These are phyloP conservation scores for Leptothorax acervorum DNA, from an alignment of 2,888 invertebrate genomes.

Conservation along the genomic window DNA sequence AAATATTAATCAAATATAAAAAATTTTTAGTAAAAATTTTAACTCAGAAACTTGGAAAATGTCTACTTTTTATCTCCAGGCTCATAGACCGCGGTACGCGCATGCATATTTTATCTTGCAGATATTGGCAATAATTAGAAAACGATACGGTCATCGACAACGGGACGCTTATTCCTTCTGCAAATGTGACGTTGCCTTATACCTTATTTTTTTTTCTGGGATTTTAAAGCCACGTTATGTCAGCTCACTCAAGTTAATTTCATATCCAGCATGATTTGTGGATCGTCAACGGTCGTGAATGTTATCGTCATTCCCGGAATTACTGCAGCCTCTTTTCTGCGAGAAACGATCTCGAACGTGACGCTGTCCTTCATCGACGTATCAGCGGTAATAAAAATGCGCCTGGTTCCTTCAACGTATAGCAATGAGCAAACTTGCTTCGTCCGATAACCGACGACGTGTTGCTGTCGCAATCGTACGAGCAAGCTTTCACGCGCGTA, in stretches of 20 bases:
- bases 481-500: neutral
- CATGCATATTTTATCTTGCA: neutral
- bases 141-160: constrained; percentile 12
- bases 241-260: constrained; percentile 35
- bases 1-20: neutral
- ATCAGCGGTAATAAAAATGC: constrained; percentile 46
- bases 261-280: constrained; percentile 30
- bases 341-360: constrained; percentile 22
- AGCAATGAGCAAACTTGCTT: constrained; percentile 19
- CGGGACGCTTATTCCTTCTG: neutral
- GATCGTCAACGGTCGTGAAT: constrained; percentile 19
- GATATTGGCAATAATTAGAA: constrained; percentile 24
- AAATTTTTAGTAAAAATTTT: neutral
- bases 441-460: neutral
- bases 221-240: constrained; percentile 3
- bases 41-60: neutral
- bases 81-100: too few relatives aligned
- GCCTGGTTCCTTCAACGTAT: constrained; percentile 14
- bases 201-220: neutral
- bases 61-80: neutral
- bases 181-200: neutral
- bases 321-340: constrained; percentile 15
- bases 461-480: neutral
- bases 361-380: constrained; percentile 35
- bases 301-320: constrained; percentile 59